phyloP scores from a whole-genome alignment of 1,140 invertebrate genomes.

The Drosophila bifasciata region DNA sequence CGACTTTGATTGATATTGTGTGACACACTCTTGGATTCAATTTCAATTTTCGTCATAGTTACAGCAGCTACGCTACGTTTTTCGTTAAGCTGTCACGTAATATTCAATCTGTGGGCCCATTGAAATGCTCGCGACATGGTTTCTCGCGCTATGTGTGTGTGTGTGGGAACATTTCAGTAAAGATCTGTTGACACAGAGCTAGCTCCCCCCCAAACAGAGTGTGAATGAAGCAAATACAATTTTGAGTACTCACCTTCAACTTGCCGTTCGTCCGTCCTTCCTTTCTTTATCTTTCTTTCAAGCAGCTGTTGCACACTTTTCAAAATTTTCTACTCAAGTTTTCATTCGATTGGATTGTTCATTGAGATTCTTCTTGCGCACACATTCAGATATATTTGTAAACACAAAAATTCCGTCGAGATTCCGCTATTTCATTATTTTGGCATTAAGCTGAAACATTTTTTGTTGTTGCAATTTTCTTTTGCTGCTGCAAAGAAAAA shows the following conservation, averaged over 20 bases:
- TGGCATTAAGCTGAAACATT: constrained; percentile 40
- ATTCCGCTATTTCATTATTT: constrained; percentile 29
- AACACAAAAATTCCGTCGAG: constrained; percentile 26
- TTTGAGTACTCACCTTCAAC: constrained; percentile 25
- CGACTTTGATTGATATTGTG: constrained; percentile 73
- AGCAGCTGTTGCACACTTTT: not conserved
- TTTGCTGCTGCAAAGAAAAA: constrained; percentile 44
- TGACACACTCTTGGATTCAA: constrained; percentile 44
- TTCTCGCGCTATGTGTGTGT: constrained; percentile 17
- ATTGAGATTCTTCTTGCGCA: constrained; percentile 25
- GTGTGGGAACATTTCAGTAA: constrained; percentile 45
- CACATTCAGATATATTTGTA: constrained; percentile 30
- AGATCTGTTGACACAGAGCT: constrained; percentile 14
- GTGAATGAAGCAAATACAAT: constrained; percentile 18
- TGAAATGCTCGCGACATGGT: constrained; percentile 59
- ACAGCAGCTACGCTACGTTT: constrained; percentile 1
- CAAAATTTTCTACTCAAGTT: constrained; percentile 8
- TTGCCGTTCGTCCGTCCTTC: constrained; percentile 16
- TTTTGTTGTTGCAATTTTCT: constrained; percentile 12
- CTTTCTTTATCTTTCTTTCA: not conserved
- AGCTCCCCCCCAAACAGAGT: not conserved
- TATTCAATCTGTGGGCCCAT: constrained; percentile 36
- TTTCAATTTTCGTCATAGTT: constrained; percentile 54
- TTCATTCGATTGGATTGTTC: constrained; percentile 35
- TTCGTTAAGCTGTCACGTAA: constrained; percentile 59